Evolutionary conservation across 1,140 invertebrate species (phyloP), one percentile per base, ranked within the genome.

Genomic region (Drosophila willistoni): DNA sequence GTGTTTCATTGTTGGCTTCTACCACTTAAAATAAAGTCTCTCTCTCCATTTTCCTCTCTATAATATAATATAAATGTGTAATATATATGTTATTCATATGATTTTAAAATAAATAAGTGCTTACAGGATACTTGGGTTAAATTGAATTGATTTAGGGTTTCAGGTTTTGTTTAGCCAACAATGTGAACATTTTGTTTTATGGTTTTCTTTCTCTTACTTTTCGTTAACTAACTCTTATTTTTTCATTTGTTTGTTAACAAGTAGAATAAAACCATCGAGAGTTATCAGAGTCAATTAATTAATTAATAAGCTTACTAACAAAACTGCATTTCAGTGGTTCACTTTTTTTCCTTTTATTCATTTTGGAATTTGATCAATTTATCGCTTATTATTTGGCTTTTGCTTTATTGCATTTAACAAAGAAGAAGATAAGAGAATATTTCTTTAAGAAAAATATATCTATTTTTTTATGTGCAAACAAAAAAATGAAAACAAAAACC

Each of bases 391-490:
- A 54, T 62, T 54, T 74, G 59, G 71, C 51, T 63, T 79, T 82
- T 70, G 44, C 56, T 71, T 87, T 51, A 65, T 69, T 73, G 77
- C 73, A 69, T 86, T 78, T 78, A 57, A 44, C 64, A 59, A 71
- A 56, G 57, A 51, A 65, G 55, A 55, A 56, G 42, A 62, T 34
- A 51, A 61, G 3, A 5, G 51, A 54, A 69, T 70, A 56, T 71
- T 63, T 77, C 63, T 56, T 70, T 29, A 69, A 68, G 73, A 51
- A 81, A 71, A 64, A 44, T 79, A 65, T 74, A 80, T 71, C 42
- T 84, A 85, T 78, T 36, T 90, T 77, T 89, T 89, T 71, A 69
- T 77, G 81, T 76, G 67, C 61, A 25, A 63, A 29, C 17, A 67
- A 47, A 76, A 59, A 36, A 63, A 19, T 17, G 64, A 82, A 64